Evolutionary conservation across 2,113 vertebrate species (phyloP).

Genomic region (Triplophysa rosa): DNA sequence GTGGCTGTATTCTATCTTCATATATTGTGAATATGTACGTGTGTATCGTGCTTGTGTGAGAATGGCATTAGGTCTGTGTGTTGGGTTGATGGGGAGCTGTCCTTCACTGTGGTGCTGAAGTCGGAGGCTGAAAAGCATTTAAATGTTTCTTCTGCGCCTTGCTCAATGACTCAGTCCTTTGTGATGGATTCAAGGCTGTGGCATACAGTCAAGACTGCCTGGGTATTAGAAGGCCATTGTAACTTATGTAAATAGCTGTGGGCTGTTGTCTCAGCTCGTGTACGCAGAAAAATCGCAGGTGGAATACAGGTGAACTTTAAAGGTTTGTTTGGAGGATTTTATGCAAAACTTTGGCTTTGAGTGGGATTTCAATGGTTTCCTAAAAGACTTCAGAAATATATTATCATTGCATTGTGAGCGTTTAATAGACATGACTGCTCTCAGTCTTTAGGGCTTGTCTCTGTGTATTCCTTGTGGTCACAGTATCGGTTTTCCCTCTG

Average conservation of each 20-base stretch:
- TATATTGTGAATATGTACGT: too few species aligned
- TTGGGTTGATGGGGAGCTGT: constrained; percentile 28
- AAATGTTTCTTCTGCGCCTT: constrained; percentile 30
- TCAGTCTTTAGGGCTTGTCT: not conserved
- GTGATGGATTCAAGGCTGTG: constrained; percentile 40
- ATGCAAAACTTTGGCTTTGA: constrained; percentile 13
- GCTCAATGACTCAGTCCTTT: constrained; percentile 44
- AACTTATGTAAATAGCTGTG: constrained; percentile 32
- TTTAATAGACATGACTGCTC: not conserved
- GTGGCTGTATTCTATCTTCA: too few species aligned
- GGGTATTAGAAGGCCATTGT: not conserved
- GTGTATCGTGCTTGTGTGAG: not conserved
- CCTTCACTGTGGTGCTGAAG: constrained; percentile 37
- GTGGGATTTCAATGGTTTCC: constrained; percentile 4
- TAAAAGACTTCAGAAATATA: not conserved
- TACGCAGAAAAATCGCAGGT: constrained; percentile 1
- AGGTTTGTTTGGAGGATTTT: not conserved
- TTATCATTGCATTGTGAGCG: not conserved
- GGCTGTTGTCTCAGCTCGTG: constrained; percentile 16
- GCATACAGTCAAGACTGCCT: constrained; percentile 3
- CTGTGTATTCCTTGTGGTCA: not conserved
- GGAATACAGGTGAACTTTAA: not conserved
- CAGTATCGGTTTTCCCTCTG: not conserved
- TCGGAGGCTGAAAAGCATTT: constrained; percentile 33
- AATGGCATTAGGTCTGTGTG: not conserved